These are phyloP conservation scores for Hypanus sabinus DNA, from an alignment of 2,113 vertebrate species.

Conservation along the genomic window DNA sequence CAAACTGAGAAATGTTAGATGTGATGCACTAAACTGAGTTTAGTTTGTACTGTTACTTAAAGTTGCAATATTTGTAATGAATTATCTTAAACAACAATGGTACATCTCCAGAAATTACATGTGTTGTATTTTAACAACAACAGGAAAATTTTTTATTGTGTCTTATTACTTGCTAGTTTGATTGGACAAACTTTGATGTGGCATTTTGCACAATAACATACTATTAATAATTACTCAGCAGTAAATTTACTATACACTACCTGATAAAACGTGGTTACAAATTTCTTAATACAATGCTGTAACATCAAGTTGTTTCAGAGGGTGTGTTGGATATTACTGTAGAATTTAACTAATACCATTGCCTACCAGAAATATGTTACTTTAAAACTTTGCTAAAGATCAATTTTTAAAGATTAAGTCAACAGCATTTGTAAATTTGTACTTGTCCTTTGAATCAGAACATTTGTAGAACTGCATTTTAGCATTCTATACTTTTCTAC, in stretches of 20 bases:
- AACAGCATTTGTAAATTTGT: not conserved
- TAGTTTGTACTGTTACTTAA: slow-evolving; percentile 21
- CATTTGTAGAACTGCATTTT: not conserved
- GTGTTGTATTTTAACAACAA: not conserved
- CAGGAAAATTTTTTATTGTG: slow-evolving; percentile 2
- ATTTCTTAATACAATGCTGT: not conserved
- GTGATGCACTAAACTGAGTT: slow-evolving; percentile 34
- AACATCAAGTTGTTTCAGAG: slow-evolving; percentile 1
- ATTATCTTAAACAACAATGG: slow-evolving; percentile 21
- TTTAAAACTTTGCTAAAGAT: not conserved
- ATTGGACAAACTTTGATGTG: not conserved
- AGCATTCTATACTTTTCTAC: not conserved
- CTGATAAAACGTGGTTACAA: not conserved
- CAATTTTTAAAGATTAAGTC: not conserved
- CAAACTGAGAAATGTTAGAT: not conserved
- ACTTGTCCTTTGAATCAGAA: not conserved
- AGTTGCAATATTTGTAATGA: slow-evolving; percentile 6
- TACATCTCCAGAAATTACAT: slow-evolving; percentile 26
- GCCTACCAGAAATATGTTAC: not conserved
- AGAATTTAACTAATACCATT: not conserved
- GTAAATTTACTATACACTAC: not conserved
- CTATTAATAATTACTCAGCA: not conserved
- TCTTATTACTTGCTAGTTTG: not conserved
- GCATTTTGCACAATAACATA: not conserved
- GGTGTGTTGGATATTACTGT: not conserved